These are phyloP conservation scores for Brachionus paranguensis DNA, from an alignment of 1,140 invertebrate genomes.

Conservation along the genomic window DNA sequence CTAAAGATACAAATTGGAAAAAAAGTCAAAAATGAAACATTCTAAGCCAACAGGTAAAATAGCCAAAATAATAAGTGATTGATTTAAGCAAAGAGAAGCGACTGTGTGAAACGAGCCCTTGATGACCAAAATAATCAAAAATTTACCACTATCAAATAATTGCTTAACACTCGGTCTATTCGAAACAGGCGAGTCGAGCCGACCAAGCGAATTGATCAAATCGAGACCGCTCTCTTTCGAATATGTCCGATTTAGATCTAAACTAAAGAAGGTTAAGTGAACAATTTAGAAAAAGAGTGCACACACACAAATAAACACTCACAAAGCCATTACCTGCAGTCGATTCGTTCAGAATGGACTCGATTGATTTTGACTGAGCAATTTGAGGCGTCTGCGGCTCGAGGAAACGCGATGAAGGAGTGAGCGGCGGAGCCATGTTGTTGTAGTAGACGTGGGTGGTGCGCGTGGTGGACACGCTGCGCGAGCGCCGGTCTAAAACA, in stretches of 20 bases:
- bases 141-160: not conserved
- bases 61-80: too few relatives aligned
- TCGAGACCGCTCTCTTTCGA: constrained; percentile 29
- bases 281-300: not conserved
- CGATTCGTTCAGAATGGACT: constrained; percentile 35
- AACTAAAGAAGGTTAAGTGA: not conserved
- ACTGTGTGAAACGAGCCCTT: not conserved
- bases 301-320: too few relatives aligned
- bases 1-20: too few relatives aligned
- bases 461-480: constrained; percentile 11
- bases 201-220: not conserved
- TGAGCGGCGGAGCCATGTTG: not conserved
- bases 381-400: not conserved
- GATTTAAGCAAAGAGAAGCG: too few relatives aligned
- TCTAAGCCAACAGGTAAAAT: too few relatives aligned
- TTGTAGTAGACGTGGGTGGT: not conserved
- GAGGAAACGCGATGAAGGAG: not conserved
- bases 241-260: constrained; percentile 28
- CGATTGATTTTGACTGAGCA: constrained; percentile 30
- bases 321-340: not conserved
- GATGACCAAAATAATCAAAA: not conserved
- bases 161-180: not conserved
- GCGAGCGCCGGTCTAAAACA: constrained; percentile 2
- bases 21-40: too few relatives aligned
- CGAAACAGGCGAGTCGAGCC: not conserved